Base-by-base conservation (phyloP, 2,797 vertebrate genomes). In the Yasuhikotakia modesta region DNA sequence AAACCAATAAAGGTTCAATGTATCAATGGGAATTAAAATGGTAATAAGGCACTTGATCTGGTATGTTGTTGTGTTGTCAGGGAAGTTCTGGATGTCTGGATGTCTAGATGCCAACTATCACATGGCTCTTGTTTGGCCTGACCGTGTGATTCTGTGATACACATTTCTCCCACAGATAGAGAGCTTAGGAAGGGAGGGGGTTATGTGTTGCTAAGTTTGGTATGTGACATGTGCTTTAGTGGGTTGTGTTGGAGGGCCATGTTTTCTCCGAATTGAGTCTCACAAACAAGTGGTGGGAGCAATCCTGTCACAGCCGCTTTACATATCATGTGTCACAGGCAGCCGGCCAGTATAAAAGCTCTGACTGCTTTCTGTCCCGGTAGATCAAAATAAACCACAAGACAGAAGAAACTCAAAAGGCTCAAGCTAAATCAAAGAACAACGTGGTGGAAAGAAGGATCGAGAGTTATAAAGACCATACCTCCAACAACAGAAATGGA, bases 261-360 rank as follows among this genome's bases (percentile, higher is more conserved):
- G 79, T 86, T 84, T 87, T 89, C 85, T 88, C 83, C 27, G 81
- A 87, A 85, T 61, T 76, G 30, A 67, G 73, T 32, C 80, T 50
- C 73, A 85, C 86, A 87, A 86, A 89, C 86, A 88, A 87, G 86
- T 71, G 32, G 50, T 57, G 82, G 72, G 57, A 70, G 82, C 73
- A 83, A 80, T 78, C 61, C 73, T 82, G 78, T 64, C 69, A 53
- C 76, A 72, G 71, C 50, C 78, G 3, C 69, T 35, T 19, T 48
- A 27, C 22, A 24, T 64, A 71, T 86, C 79, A 53, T 67, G 78
- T 82, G 71, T 79, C 86, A 76, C 64, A 55, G 52, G 13, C 12
- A 24, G 75, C 30, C 12, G 7, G 6, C 11, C 52, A 58, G 61
- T 89, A 91, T 91, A 90, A 86, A 89, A 82, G 57, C 55, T 0